Evolutionary conservation across 2,888 invertebrate genomes (phyloP), one percentile per base, ranked within the genome.

Genomic region (Drosophila prolongata): DNA sequence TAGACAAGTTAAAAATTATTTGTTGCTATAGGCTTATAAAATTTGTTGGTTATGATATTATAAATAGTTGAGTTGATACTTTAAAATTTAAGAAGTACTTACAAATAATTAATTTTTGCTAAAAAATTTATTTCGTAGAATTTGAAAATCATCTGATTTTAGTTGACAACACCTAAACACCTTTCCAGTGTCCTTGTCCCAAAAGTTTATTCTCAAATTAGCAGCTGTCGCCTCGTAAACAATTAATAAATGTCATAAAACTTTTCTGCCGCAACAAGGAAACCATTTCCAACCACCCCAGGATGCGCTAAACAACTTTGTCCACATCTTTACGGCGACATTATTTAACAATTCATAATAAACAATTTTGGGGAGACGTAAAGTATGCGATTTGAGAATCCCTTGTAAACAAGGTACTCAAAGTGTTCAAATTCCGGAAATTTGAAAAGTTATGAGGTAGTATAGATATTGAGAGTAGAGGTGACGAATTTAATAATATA

Each of bases 221-320:
- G 80, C 88, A 89, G 79, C 88, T 89, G 88, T 77, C 83, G 89
- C 79, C 87, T 55, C 79, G 76, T 84, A 87, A 88, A 81, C 83
- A 86, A 86, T 80, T 86, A 83, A 89, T 85, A 80, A 87, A 82
- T 86, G 86, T 80, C 89, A 83, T 75, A 79, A 79, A 86, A 80
- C 77, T 86, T 86, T 86, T 74, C 68, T 71, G 58, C 87, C 82
- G 67, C 75, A 75, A 67, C 47, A 66, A 52, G 67, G 65, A 38
- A 57, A 35, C 38, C 59, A 37, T 43, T 61, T 62, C 24, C 56
- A 61, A 56, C 69, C 55, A 72, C 64, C 65, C 44, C 47, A 40
- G 46, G 68, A 67, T 57, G 55, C 55, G 60, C 66, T n/a, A 47
- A 46, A n/a, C 46, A 65, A 66, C 54, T 67, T 67, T 49, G 67